Percentiles rank a stretch among this genome's conserved stretches.
These are phyloP conservation scores for Pollimyrus isidori DNA, from an alignment of 2,113 vertebrate genomes.

Conservation along the genomic window DNA sequence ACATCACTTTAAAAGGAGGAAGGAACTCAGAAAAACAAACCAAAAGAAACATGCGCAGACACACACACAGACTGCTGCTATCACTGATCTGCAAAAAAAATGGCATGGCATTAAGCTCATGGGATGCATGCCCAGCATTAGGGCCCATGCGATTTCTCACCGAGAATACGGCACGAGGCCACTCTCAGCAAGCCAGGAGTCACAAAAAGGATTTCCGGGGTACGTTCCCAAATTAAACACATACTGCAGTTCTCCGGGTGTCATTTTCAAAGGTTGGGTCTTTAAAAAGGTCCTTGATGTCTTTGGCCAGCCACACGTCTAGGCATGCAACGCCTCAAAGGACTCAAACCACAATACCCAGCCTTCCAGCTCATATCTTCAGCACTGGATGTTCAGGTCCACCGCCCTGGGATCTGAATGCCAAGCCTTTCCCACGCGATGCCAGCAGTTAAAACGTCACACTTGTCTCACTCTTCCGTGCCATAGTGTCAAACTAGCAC, in stretches of 20 bases:
- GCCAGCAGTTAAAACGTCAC: not conserved
- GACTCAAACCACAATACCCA: not conserved
- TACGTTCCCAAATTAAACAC: not conserved
- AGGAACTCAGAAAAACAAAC: not conserved
- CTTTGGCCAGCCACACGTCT: not conserved
- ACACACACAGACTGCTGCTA: not conserved
- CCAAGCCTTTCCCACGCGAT: not conserved
- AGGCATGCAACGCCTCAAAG: not conserved
- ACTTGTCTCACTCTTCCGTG: not conserved
- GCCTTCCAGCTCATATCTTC: not conserved
- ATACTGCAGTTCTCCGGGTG: not conserved
- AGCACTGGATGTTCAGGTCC: not conserved
- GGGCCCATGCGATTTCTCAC: not conserved
- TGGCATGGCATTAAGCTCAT: not conserved
- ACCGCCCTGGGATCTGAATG: not conserved
- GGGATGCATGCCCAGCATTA: not conserved
- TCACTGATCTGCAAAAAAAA: not conserved
- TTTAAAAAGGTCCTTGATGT: not conserved
- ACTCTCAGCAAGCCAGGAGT: not conserved
- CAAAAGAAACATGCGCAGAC: not conserved
- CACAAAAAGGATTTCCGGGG: not conserved
- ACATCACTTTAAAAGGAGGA: not conserved
- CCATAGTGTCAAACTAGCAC: not conserved
- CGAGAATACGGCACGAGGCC: not conserved
- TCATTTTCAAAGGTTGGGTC: conserved; percentile 1